These are phyloP conservation scores for Aphodius granarius DNA, from an alignment of 2,888 invertebrate genomes.

Conservation along the genomic window DNA sequence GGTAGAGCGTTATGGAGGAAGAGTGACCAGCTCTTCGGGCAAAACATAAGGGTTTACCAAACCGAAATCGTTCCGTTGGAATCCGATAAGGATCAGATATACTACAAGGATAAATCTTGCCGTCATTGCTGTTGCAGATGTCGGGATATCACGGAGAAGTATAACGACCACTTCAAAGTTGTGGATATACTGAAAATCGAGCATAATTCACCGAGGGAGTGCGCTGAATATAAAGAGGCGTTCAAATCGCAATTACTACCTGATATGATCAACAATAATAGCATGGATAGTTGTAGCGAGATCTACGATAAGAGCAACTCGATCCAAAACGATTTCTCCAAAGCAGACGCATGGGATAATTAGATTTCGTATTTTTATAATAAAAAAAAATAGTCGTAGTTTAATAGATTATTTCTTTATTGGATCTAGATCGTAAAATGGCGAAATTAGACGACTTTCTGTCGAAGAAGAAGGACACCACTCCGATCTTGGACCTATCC, in stretches of 20 bases:
- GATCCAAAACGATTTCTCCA: constrained; percentile 45
- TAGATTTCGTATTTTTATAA: not conserved
- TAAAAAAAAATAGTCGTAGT: not conserved
- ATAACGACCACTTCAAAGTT: constrained; percentile 33
- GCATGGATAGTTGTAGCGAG: constrained; percentile 31
- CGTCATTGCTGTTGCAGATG: constrained; percentile 48
- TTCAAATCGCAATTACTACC: constrained; percentile 31
- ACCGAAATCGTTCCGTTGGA: constrained; percentile 58
- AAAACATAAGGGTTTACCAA: constrained; percentile 51
- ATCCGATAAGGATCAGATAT: constrained; percentile 56
- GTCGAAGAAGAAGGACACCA: constrained; percentile 81
- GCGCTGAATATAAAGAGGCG: constrained; percentile 26
- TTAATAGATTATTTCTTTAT: constrained; percentile 5
- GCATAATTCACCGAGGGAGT: constrained; percentile 36
- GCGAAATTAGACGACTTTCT: constrained; percentile 82
- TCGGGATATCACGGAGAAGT: constrained; percentile 37
- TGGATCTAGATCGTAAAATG: constrained; percentile 42
- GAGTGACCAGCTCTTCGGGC: constrained; percentile 54
- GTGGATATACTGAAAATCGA: constrained; percentile 40
- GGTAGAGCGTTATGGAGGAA: constrained; percentile 50
- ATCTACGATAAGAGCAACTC: constrained; percentile 31
- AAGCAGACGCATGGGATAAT: constrained; percentile 59
- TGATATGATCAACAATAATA: constrained; percentile 32
- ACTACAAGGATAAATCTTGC: constrained; percentile 40
- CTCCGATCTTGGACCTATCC: constrained; percentile 82